phyloP scores from a whole-genome alignment of 2,888 invertebrate species.

The Xylota sylvarum region DNA sequence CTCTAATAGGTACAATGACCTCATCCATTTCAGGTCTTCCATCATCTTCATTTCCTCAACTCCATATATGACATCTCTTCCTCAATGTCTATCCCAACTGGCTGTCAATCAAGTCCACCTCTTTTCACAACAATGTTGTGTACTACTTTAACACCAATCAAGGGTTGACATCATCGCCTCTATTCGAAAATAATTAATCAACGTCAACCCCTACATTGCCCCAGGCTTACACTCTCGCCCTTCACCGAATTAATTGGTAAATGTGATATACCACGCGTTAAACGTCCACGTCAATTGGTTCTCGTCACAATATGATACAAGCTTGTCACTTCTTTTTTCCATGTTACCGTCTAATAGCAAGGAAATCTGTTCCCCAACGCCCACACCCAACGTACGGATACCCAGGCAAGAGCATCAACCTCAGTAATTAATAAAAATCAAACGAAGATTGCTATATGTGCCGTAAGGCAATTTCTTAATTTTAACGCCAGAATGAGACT shows the following conservation, averaged over 20 bases:
- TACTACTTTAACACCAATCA: conserved; percentile 56
- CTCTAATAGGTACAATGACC: not conserved
- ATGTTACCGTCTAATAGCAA: too few relatives aligned
- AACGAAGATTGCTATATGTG: not conserved
- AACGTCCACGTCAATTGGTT: conserved; percentile 55
- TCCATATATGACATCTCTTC: not conserved
- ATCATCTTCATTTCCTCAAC: conserved; percentile 29
- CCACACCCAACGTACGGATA: conserved; percentile 39
- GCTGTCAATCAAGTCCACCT: conserved; percentile 58
- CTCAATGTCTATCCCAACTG: not conserved
- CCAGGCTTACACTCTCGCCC: conserved; percentile 51
- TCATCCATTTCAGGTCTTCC: conserved; percentile 18
- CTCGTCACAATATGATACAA: conserved; percentile 71
- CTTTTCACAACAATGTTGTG: not conserved
- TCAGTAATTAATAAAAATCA: conserved; percentile 55
- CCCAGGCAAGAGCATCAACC: conserved; percentile 27
- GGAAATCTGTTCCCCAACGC: conserved; percentile 54
- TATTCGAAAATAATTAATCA: conserved; percentile 68
- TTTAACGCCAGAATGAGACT: conserved; percentile 16
- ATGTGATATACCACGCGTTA: conserved; percentile 60
- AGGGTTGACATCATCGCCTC: conserved; percentile 68
- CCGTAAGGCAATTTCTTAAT: conserved; percentile 35
- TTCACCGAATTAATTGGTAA: conserved; percentile 63
- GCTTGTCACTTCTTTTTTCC: conserved; percentile 35
- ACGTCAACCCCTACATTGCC: conserved; percentile 22